These are phyloP conservation scores for Chaetoderma sp. DNA, from an alignment of 2,888 invertebrate genomes.

Conservation along the genomic window DNA sequence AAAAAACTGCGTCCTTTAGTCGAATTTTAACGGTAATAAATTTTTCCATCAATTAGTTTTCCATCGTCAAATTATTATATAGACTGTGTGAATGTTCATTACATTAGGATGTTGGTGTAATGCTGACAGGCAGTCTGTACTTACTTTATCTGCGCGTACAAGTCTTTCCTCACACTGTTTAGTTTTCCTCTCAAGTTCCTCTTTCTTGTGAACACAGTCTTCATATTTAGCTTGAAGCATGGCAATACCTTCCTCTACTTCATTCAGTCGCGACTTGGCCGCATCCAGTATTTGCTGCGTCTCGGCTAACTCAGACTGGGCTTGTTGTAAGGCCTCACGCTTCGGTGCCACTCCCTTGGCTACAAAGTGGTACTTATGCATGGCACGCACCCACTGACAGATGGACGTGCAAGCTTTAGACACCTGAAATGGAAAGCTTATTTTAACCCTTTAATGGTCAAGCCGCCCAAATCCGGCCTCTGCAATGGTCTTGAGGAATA, in stretches of 20 bases:
- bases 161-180: conserved; percentile 68
- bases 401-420: conserved; percentile 85
- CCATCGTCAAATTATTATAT: too few relatives aligned
- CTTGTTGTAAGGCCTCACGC: conserved; percentile 64
- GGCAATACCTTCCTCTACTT: conserved; percentile 68
- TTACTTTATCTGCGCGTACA: conserved; percentile 69
- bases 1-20: too few relatives aligned
- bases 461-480: too few relatives aligned
- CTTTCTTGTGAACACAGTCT: conserved; percentile 68
- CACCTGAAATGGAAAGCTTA: conserved; percentile 72
- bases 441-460: too few relatives aligned
- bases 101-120: too few relatives aligned
- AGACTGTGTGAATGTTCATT: too few relatives aligned
- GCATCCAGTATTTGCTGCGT: conserved; percentile 65
- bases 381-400: conserved; percentile 81
- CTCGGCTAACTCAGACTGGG: conserved; percentile 66
- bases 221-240: conserved; percentile 69
- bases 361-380: conserved; percentile 71
- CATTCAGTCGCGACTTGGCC: conserved; percentile 62
- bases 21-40: too few relatives aligned
- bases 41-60: too few relatives aligned
- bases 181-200: conserved; percentile 68
- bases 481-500: too few relatives aligned
- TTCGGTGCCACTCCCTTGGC: conserved; percentile 69
- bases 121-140: too few relatives aligned